Conservation (phyloP, 2,113 vertebrate species). For the Pungitius pungitius region DNA sequence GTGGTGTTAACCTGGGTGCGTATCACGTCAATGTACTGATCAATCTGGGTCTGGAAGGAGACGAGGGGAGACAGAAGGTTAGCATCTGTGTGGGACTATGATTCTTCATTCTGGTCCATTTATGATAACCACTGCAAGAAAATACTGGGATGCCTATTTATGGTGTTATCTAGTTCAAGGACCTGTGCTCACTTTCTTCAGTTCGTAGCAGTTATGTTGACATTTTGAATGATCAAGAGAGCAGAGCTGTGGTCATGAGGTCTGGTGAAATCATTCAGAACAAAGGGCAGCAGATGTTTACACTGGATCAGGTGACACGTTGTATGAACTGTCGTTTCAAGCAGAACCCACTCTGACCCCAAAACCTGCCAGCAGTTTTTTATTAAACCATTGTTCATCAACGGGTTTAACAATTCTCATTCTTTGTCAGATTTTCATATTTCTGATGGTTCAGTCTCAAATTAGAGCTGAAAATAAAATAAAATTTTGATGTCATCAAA, state of each 20-base stretch:
- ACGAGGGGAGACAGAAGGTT: not conserved
- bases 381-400: no score
- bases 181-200: not conserved
- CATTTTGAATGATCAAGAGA: not conserved
- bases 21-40: constrained; percentile 85
- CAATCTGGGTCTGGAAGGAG: constrained; percentile 86
- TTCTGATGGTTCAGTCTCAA: no score
- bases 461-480: no score
- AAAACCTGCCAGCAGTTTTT: no score
- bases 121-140: not conserved
- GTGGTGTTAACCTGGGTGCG: constrained; percentile 85
- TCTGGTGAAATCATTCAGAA: not conserved
- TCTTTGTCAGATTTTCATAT: no score
- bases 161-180: no score
- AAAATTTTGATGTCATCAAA: no score
- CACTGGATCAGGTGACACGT: not conserved
- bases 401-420: no score
- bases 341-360: no score
- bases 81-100: not conserved
- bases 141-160: no score
- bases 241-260: not conserved
- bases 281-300: not conserved
- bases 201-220: not conserved
- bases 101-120: not conserved
- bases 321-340: not conserved